Evolutionary conservation across 1,140 invertebrate species (phyloP), one percentile per base, ranked within the genome.

Genomic region (Drosophila pandora): DNA sequence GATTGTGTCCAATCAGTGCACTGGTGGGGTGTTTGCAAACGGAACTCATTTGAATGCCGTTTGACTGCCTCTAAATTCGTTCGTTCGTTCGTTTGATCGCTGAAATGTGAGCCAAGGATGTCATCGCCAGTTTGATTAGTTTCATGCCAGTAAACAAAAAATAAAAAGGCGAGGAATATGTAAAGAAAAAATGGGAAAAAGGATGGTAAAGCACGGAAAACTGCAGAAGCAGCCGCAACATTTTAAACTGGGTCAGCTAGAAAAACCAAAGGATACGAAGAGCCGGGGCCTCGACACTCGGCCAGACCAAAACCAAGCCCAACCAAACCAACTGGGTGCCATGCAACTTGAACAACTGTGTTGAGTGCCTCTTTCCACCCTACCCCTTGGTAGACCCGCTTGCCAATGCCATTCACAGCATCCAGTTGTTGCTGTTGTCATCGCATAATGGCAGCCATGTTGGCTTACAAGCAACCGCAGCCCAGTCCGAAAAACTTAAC

Each of bases 1-100:
- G 37, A 69, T 52, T 52, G 52, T 28, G 53, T 76, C 62, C 74
- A 85, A 85, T 87, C 82, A 85, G 71, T 70, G 69, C 54, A 30
- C 43, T 37, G 34, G 25, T n/a, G 34, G 32, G 53, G 60, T 87
- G 74, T 85, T 87, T 75, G 73, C 70, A 69, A 87, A 39, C 81
- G 82, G 82, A 85, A 85, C 82, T 87, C 59, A 82, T 85, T 85
- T 85, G 82, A 85, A 87, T 85, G 74, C 74, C 78, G 69, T 87
- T 85, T 82, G 76, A 85, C 67, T 80, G 52, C 65, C 62, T 67
- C 62, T 39, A 62, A 63, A 79, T 79, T 84, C 28, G 54, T 68
- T 84, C 28, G 54, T 68, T 84, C 28, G 54, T 68, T 67, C 71
- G 69, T 79, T 84, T 83, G 77, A 81, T 71, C 75, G 79, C 53